Percentiles rank a stretch among this genome's conserved stretches.
These are phyloP conservation scores for Aselliscus stoliczkanus DNA, from an alignment of 2,797 vertebrate species.

Conservation along the genomic window DNA sequence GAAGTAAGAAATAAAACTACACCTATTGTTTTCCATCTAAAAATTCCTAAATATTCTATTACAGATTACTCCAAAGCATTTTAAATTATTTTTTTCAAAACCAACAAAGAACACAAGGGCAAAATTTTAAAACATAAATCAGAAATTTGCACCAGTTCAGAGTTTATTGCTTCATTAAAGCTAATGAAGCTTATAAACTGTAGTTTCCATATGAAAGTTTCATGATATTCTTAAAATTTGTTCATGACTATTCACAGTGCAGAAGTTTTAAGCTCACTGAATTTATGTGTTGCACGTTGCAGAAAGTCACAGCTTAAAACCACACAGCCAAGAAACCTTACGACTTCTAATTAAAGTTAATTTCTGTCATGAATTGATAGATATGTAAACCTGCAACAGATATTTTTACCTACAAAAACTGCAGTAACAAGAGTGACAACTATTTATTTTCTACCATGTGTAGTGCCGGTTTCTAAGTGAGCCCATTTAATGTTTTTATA, in stretches of 20 bases:
- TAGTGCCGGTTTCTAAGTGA: not conserved
- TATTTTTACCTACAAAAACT: not conserved
- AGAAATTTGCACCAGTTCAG: not conserved
- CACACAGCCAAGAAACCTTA: not conserved
- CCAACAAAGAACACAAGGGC: not conserved
- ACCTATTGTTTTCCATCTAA: not conserved
- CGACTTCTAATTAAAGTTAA: slow-evolving; percentile 32
- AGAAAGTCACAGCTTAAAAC: slow-evolving; percentile 52
- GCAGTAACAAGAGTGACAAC: not conserved
- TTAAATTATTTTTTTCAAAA: not conserved
- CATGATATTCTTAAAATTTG: slow-evolving; percentile 11
- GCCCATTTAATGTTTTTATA: not conserved
- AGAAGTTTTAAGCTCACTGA: slow-evolving; percentile 31
- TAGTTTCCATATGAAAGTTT: slow-evolving; percentile 47
- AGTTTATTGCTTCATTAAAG: slow-evolving; percentile 34
- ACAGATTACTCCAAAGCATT: not conserved
- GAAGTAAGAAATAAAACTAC: not conserved
- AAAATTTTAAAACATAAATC: not conserved
- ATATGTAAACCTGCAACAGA: not conserved
- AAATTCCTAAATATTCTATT: not conserved
- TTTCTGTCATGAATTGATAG: not conserved
- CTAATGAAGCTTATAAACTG: slow-evolving; percentile 28
- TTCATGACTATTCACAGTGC: slow-evolving; percentile 43
- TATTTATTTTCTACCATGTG: not conserved
- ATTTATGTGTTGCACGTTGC: not conserved